These are phyloP conservation scores for Indicator maculatus DNA, from an alignment of 2,113 vertebrate genomes.

Conservation along the genomic window DNA sequence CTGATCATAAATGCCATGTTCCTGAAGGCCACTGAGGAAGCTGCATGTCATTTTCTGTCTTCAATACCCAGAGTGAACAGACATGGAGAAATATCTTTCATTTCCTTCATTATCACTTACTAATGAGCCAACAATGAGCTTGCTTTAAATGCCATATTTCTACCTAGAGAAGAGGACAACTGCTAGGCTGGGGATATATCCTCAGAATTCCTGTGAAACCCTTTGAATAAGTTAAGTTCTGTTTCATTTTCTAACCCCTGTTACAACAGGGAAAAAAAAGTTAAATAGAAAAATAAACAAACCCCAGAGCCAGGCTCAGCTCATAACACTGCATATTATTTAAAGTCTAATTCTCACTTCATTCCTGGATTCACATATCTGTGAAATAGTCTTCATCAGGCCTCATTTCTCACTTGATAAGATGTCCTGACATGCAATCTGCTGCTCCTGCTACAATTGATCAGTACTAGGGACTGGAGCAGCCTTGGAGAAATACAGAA, in stretches of 20 bases:
- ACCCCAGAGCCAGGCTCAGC: background rate
- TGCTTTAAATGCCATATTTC: background rate
- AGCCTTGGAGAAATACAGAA: conserved; percentile 5
- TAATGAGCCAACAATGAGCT: background rate
- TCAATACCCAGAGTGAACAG: background rate
- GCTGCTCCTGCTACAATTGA: background rate
- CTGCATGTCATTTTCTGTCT: background rate
- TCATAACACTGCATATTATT: background rate
- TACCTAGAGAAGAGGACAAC: background rate
- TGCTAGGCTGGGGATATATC: background rate
- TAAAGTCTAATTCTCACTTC: background rate
- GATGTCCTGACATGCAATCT: background rate
- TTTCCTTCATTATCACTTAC: background rate
- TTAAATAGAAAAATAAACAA: background rate
- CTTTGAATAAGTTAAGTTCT: background rate
- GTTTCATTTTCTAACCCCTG: background rate
- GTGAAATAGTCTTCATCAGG: background rate
- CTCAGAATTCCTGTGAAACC: background rate
- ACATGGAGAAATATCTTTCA: background rate
- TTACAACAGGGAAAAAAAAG: background rate
- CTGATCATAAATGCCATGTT: background rate
- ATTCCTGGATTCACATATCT: background rate
- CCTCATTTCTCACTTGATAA: conserved; percentile 28
- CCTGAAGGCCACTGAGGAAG: background rate
- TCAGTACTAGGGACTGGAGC: background rate